These are phyloP conservation scores for Caenorhabditis sp. DNA, from an alignment of 2,888 invertebrate genomes.

Conservation along the genomic window DNA sequence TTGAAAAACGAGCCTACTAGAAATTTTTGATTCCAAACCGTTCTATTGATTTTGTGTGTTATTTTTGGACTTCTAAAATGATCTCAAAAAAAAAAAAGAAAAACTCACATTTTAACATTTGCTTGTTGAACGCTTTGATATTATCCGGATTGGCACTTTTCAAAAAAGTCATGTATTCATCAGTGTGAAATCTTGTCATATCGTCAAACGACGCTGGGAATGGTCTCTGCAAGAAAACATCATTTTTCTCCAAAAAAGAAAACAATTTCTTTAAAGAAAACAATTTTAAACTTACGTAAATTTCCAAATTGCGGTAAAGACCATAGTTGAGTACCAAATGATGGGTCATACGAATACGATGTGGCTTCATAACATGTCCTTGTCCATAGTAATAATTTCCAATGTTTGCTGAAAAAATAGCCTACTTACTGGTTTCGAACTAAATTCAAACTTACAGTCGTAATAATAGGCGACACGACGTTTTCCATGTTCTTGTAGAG, in stretches of 20 bases:
- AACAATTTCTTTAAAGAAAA: slow-evolving; percentile 6
- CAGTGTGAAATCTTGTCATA: slow-evolving; percentile 99
- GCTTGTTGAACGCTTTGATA: slow-evolving; percentile 98
- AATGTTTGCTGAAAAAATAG: slow-evolving; percentile 78
- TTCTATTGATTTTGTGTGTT: no score
- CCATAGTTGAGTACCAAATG: slow-evolving; percentile 98
- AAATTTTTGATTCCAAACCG: no score
- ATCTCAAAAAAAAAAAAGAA: no score
- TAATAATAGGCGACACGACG: slow-evolving; percentile 69
- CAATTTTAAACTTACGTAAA: slow-evolving; percentile 82
- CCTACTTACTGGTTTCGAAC: slow-evolving; percentile 1
- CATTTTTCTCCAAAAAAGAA: no score
- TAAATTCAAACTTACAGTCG: slow-evolving; percentile 80
- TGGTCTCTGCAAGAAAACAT: slow-evolving; percentile 80
- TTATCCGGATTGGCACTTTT: slow-evolving; percentile 97
- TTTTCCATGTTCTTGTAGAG: slow-evolving; percentile 62
- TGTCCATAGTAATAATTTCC: slow-evolving; percentile 99
- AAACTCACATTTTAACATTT: slow-evolving; percentile 91
- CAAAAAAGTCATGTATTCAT: slow-evolving; percentile 96
- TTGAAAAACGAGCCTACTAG: no score
- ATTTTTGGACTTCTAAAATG: no score
- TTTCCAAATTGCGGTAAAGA: slow-evolving; percentile 98
- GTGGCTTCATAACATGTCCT: slow-evolving; percentile 99
- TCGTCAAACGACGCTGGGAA: slow-evolving; percentile 99
- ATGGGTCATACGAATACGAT: slow-evolving; percentile 99